Evolutionary conservation across 2,797 vertebrate species (phyloP), one percentile per base, ranked within the genome.

Genomic region (Sebastes taczanowskii): DNA sequence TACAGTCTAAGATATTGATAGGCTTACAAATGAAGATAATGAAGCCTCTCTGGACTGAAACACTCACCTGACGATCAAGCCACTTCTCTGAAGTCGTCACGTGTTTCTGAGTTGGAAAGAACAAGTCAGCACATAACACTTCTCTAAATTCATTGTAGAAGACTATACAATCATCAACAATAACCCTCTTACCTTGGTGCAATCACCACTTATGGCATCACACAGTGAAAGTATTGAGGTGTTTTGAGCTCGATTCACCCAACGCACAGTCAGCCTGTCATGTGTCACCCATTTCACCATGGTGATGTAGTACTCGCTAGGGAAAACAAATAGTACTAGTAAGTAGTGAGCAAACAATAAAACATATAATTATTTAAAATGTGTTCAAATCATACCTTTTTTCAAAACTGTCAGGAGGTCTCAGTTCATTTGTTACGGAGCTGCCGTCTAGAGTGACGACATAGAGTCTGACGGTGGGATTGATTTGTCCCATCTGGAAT

Each of bases 241-340:
- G 78, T 95, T 95, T 42, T 96, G 95, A 73, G 94, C 90, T 70
- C 95, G 92, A 71, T 93, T 95, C 55, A 96, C 83, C 95, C 95
- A 96, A 6, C 94, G 93, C 53, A 95, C 94, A 0, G 92, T 82
- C 71, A 95, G 59, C 63, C 30, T 85, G 64, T 93, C 85, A 13
- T n/a, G 76, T 0, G 85, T 89, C 74, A 86, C 88, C 95, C 95
- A 96, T 10, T 58, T 94, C 76, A 96, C 94, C 95, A 95, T 94
- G 59, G 91, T 94, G 76, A 96, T 78, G 79, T 96, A 96, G 66
- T 84, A 92, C 16, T 95, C 91, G 20, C 95, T 96, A 20, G 7
- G 38, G 30, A 49, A 27, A 73, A 49, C 38, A 62, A 7, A 59
- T 22, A 11, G 55, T 9, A 32, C 30, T 5, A 2, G 14, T 29